Percentiles rank a stretch among this genome's conserved stretches.
Evolutionary conservation across 2,797 vertebrate species (phyloP).

Genomic region (Emys orbicularis): DNA sequence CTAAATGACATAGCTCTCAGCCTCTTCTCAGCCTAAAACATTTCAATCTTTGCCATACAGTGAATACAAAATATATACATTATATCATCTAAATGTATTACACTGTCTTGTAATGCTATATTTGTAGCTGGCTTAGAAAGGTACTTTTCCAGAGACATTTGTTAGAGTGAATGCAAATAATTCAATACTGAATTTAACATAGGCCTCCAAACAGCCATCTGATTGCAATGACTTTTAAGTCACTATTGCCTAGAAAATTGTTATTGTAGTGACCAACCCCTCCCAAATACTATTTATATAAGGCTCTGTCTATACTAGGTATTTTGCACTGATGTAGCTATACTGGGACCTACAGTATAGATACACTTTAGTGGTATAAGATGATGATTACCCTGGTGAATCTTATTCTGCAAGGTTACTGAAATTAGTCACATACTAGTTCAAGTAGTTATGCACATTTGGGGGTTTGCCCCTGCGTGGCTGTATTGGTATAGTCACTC

Average conservation of each 20-base stretch:
- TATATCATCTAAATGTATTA: background rate
- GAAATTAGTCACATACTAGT: background rate
- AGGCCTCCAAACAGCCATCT: background rate
- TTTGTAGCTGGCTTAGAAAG: background rate
- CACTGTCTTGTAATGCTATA: background rate
- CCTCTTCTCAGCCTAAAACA: no score
- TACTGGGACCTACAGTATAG: background rate
- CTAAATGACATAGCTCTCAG: no score
- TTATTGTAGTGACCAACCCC: background rate
- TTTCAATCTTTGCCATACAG: background rate
- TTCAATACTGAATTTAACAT: background rate
- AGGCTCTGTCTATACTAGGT: background rate
- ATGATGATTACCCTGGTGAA: background rate
- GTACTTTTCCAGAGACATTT: background rate
- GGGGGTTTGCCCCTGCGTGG: background rate
- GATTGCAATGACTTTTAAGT: background rate
- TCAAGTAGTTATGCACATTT: background rate
- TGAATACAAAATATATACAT: background rate
- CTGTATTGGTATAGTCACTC: background rate
- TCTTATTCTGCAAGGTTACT: background rate
- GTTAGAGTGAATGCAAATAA: background rate
- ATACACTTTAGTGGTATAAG: background rate
- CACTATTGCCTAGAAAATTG: background rate
- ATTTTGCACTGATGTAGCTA: background rate
- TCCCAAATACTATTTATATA: background rate